phyloP scores from a whole-genome alignment of 2,113 vertebrate genomes.

The Stigmatopora nigra region DNA sequence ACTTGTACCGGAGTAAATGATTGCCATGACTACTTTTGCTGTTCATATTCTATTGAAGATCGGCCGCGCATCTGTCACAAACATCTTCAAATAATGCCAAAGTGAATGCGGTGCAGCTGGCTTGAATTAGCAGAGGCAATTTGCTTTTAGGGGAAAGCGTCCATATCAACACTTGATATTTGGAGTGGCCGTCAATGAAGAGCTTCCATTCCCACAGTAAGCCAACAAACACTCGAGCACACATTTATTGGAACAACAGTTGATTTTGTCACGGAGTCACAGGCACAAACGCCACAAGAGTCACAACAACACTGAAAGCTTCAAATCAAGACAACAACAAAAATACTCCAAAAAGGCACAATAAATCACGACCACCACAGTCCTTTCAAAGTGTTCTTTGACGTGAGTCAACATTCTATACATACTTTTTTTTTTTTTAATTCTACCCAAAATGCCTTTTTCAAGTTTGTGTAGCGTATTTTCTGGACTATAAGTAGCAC shows the following conservation, averaged over 20 bases:
- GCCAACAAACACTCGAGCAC: neutral
- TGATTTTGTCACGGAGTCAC: neutral
- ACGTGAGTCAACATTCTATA: no score
- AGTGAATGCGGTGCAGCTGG: neutral
- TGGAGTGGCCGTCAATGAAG: neutral
- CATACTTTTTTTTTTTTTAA: no score
- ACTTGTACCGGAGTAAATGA: no score
- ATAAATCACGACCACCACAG: no score
- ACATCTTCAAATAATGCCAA: neutral
- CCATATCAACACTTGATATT: neutral
- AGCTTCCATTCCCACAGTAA: neutral
- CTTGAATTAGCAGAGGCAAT: neutral
- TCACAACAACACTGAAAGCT: neutral
- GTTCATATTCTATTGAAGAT: no score
- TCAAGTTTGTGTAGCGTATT: no score
- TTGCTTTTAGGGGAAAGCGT: neutral
- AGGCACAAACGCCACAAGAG: neutral
- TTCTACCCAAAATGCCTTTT: no score
- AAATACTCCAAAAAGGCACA: no score
- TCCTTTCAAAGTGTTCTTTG: no score
- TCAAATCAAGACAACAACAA: neutral
- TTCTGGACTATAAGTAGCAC: no score
- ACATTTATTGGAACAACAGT: neutral
- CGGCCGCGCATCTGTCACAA: neutral
- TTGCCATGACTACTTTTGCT: no score